Conservation (phyloP, 1,140 invertebrate species). For the Cyrtorhinus lividipennis region DNA sequence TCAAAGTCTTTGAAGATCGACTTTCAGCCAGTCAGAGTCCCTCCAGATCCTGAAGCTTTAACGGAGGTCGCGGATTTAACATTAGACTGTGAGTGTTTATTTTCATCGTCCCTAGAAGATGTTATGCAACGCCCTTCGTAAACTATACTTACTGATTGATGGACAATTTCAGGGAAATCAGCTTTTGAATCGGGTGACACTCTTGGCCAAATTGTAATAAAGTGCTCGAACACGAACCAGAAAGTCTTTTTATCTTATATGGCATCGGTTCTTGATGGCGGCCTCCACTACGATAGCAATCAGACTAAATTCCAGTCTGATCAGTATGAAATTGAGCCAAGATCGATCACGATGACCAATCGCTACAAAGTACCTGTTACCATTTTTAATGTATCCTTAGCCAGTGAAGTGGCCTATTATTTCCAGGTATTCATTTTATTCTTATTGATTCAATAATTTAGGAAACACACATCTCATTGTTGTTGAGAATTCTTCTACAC, state of each 20-base stretch:
- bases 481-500: too few species aligned
- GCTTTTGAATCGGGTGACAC: conserved; percentile 39
- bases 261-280: conserved; percentile 39
- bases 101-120: neutral
- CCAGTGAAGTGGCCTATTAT: conserved; percentile 39
- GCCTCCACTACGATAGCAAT: conserved; percentile 37
- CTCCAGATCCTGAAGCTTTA: conserved; percentile 42
- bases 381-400: conserved; percentile 52
- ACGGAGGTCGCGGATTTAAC: conserved; percentile 53
- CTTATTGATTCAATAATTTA: too few species aligned
- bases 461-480: too few species aligned
- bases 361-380: conserved; percentile 52
- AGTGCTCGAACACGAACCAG: conserved; percentile 43
- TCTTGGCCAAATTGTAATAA: conserved; percentile 51
- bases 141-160: too few species aligned
- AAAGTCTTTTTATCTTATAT: conserved; percentile 44
- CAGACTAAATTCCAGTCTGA: conserved; percentile 39
- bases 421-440: conserved; percentile 37
- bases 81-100: conserved; percentile 52
- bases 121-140: neutral
- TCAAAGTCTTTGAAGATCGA: conserved; percentile 44
- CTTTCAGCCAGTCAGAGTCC: conserved; percentile 44
- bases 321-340: conserved; percentile 28
- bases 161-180: conserved; percentile 38
- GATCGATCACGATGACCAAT: conserved; percentile 50